Percentiles rank a stretch among this genome's conserved stretches.
Evolutionary conservation across 2,113 vertebrate species (phyloP).

Genomic region (Chinchilla lanigera): DNA sequence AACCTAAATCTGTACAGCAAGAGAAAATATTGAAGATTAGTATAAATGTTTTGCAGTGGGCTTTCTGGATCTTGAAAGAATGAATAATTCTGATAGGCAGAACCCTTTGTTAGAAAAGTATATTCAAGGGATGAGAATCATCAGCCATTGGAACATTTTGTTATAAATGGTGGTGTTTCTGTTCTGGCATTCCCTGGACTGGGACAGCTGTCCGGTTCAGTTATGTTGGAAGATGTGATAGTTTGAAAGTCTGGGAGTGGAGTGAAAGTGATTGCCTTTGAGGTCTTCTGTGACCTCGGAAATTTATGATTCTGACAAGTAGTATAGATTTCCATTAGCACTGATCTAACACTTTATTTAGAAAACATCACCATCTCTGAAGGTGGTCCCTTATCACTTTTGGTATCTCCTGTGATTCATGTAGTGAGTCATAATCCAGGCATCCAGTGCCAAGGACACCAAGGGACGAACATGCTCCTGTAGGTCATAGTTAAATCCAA

Average conservation of each 20-base stretch:
- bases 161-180: background rate
- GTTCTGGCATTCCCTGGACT: background rate
- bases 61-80: background rate
- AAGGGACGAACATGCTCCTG: conserved; percentile 11
- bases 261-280: background rate
- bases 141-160: background rate
- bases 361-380: background rate
- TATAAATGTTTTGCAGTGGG: background rate
- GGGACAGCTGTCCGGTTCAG: background rate
- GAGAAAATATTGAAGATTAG: background rate
- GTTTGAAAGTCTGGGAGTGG: background rate
- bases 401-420: background rate
- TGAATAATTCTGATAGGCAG: background rate
- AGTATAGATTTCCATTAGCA: conserved; percentile 16
- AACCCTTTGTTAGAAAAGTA: background rate
- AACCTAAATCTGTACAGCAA: background rate
- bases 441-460: background rate
- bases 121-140: background rate
- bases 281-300: background rate
- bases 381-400: background rate
- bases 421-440: background rate
- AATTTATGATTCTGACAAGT: background rate
- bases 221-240: background rate
- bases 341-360: background rate
- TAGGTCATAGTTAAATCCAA: background rate